These are phyloP conservation scores for honey bee (Apis mellifera) DNA, from an alignment of 1,140 invertebrate genomes.

Conservation along the genomic window Amel_HAv3.1 CM009942.2:344001-344500, in stretches of 20 bases:
- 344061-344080: constrained; percentile 68
- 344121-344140: constrained; percentile 68
- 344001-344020: constrained; percentile 48
- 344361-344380: background rate
- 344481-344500: constrained; percentile 1
- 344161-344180: constrained; percentile 55
- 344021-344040: constrained; percentile 47
- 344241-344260: constrained; percentile 58
- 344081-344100: constrained; percentile 29
- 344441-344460: background rate
- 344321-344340: background rate
- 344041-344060: constrained; percentile 58
- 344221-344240: constrained; percentile 35
- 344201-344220: background rate
- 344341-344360: background rate
- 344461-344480: background rate
- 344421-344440: too few relatives aligned
- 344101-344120: background rate
- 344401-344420: background rate
- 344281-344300: constrained; percentile 27
- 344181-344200: constrained; percentile 39
- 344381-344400: background rate
- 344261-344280: constrained; percentile 52
- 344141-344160: constrained; percentile 66
- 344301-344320: background rate